Base-by-base conservation (phyloP, 2,113 vertebrate genomes). In the Perca schrenkii region DNA sequence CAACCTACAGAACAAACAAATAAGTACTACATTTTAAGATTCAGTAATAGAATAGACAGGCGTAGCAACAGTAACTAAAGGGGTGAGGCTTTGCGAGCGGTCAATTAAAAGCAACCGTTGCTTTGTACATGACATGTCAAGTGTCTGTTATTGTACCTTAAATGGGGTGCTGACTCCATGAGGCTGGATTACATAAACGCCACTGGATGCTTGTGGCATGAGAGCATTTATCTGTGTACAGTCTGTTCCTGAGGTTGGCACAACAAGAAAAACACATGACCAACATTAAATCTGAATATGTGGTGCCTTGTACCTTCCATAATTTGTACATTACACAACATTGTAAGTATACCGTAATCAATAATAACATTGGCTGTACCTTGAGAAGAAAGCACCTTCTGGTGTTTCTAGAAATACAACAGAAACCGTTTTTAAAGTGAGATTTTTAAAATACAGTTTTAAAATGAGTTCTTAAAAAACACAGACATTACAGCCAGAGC, bases 131-230 rank as follows among this genome's bases (percentile, higher is more conserved):
- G 2, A 25, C 8, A n/a, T 65, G 15, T 34, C 28, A n/a, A 14
- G 14, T 46, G 4, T 78, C 17, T 43, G 40, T 63, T 10, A 36
- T 31, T 0, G 28, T 72, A 94, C 93, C 94, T 90, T 66, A 50
- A 95, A 93, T 0, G 81, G 36, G 1, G 3, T 3, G 1, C 17
- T 46, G 12, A 21, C 22, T 71, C 81, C 53, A 1, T 8, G 3
- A 6, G 93, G 94, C n/a, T 85, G 72, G 66, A 94, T 89, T 0
- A 31, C 15, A 28, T 94, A 94, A 58, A 93, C 6, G 0, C 94
- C 94, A 81, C 90, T 94, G 25, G 65, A 0, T 19, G 90, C 92
- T 31, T 6, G 2, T 21, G 91, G 85, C 21, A 15, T 49, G 1
- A 12, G 17, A 46, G 6, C 28, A 77, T 91, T 91, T 28, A 95